Percentiles rank a stretch among this genome's conserved stretches.
These are phyloP conservation scores for Pterostichus niger DNA, from an alignment of 2,888 invertebrate species.

Conservation along the genomic window DNA sequence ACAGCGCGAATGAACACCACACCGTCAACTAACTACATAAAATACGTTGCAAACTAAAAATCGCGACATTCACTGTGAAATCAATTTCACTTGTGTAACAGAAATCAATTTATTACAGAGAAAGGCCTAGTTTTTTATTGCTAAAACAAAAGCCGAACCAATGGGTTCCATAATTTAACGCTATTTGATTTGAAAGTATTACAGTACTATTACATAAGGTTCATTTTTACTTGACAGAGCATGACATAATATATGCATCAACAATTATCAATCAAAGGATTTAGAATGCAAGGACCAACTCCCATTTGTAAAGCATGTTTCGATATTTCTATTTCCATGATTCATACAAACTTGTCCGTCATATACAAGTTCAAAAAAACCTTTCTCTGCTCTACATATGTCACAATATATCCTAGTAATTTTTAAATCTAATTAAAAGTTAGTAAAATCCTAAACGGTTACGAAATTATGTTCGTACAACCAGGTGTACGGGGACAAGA, in stretches of 20 bases:
- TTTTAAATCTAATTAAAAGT: slow-evolving; percentile 52
- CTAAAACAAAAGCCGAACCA: slow-evolving; percentile 55
- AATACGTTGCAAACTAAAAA: slow-evolving; percentile 43
- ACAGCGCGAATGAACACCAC: slow-evolving; percentile 36
- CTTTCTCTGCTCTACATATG: slow-evolving; percentile 63
- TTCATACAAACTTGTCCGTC: slow-evolving; percentile 5
- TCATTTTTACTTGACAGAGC: slow-evolving; percentile 27
- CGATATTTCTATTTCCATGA: slow-evolving; percentile 15
- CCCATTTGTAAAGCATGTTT: slow-evolving; percentile 37
- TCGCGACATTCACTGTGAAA: slow-evolving; percentile 62
- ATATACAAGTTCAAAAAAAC: slow-evolving; percentile 46
- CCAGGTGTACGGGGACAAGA: not conserved
- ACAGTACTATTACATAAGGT: slow-evolving; percentile 56
- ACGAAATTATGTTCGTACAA: slow-evolving; percentile 24
- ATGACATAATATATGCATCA: slow-evolving; percentile 46
- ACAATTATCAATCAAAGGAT: slow-evolving; percentile 11
- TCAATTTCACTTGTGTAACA: slow-evolving; percentile 66
- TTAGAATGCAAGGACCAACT: slow-evolving; percentile 31
- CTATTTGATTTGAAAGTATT: slow-evolving; percentile 65
- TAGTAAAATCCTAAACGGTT: slow-evolving; percentile 47
- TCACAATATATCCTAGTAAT: slow-evolving; percentile 37
- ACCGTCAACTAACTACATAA: slow-evolving; percentile 43
- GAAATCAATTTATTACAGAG: slow-evolving; percentile 66
- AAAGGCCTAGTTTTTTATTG: slow-evolving; percentile 63
- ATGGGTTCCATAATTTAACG: slow-evolving; percentile 62